phyloP scores from a whole-genome alignment of 1,140 invertebrate genomes.

The Listronotus bonariensis region DNA sequence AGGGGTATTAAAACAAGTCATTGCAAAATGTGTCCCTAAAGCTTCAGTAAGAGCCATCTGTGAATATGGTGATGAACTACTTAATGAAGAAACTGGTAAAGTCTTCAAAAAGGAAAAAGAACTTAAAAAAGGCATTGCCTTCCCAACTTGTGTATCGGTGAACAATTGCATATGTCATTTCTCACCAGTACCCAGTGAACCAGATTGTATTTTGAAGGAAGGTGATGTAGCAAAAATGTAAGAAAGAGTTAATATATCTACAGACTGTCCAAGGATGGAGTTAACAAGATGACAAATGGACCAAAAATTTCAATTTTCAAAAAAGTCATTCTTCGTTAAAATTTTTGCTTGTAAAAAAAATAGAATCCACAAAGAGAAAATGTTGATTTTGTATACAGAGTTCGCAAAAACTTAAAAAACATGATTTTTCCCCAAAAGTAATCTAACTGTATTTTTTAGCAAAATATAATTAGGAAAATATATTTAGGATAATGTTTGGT shows the following conservation, averaged over 20 bases:
- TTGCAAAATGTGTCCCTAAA: slow-evolving; percentile 85
- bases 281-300: too few relatives aligned
- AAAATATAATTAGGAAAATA: too few relatives aligned
- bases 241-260: slow-evolving; percentile 57
- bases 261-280: too few relatives aligned
- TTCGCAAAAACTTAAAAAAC: too few relatives aligned
- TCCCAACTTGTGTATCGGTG: slow-evolving; percentile 97
- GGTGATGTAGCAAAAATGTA: slow-evolving; percentile 98
- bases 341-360: too few relatives aligned
- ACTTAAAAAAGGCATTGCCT: slow-evolving; percentile 97
- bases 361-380: too few relatives aligned
- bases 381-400: too few relatives aligned
- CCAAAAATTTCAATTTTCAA: too few relatives aligned
- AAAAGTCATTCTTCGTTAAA: too few relatives aligned
- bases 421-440: too few relatives aligned
- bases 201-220: slow-evolving; percentile 84
- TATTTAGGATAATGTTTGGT: too few relatives aligned
- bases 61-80: slow-evolving; percentile 85
- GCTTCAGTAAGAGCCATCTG: slow-evolving; percentile 91
- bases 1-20: slow-evolving; percentile 89
- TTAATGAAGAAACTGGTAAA: slow-evolving; percentile 92
- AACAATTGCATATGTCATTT: slow-evolving; percentile 99
- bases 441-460: too few relatives aligned
- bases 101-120: slow-evolving; percentile 99
- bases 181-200: slow-evolving; percentile 92